Evolutionary conservation across 2,888 invertebrate genomes (phyloP), one percentile per base, ranked within the genome.

Genomic region (Ophion ventricosus): DNA sequence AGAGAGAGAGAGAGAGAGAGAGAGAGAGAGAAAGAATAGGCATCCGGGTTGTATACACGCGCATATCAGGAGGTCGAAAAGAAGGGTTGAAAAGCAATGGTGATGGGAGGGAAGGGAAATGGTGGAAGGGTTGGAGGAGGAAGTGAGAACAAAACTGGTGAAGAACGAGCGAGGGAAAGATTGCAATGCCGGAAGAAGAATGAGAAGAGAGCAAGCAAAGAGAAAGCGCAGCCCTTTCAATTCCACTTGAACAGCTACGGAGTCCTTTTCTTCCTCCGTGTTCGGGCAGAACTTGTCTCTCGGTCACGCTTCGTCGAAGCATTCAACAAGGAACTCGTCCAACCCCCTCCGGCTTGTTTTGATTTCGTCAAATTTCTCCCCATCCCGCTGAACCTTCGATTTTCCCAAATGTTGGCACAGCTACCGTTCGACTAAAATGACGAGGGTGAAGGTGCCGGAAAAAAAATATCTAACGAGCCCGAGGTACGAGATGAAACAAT

Each of bases 201-300:
- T 14, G 43, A 43, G 61, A 59, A 74, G 73, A 57, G 77, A 74
- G 67, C 67, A 54, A 35, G 49, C 40, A 63, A 76, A 67, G 54
- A 63, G 11, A n/a, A 23, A 54, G n/a, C 57, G 49, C 59, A 17
- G n/a, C 70, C 66, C 74, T 81, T 67, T 66, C 64, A 43, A 82
- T 84, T 84, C 75, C 73, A 43, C 70, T 78, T 29, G 66, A 76
- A 67, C 76, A 56, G 67, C 75, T 66, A 66, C 66, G 61, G 25
- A 3, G 20, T 17, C 49, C 67, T 49, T 72, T 57, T 70, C 66
- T 72, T 23, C 43, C 26, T 66, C 23, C 56, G 29, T 74, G 67
- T 69, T 74, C 56, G 43, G 8, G 43, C 43, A 17, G 20, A 63
- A 80, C 20, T 63, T 40, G 69, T 69, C 67, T 67, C 57, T 20